Conservation (phyloP, 2,888 invertebrate genomes). For the Drosophila koepferae region DNA sequence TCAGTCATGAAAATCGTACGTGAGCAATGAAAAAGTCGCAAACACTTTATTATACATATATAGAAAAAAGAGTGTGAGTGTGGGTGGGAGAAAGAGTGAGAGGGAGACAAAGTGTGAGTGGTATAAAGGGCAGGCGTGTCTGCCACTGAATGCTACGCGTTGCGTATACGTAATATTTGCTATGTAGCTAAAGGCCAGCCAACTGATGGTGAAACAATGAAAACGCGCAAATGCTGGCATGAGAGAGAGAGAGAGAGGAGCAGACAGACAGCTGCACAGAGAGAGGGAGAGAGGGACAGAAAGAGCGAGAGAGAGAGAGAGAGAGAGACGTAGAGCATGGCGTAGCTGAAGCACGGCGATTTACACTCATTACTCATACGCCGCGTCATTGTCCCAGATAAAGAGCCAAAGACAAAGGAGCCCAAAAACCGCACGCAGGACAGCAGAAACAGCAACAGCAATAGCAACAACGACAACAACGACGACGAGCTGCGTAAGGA, state of each 20-base stretch:
- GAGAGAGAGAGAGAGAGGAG: not conserved
- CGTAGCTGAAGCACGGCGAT: slow-evolving; percentile 20
- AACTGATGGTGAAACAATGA: slow-evolving; percentile 31
- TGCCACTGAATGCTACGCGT: slow-evolving; percentile 76
- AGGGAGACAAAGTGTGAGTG: not conserved
- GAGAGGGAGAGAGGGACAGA: not conserved
- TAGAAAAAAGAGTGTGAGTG: not conserved
- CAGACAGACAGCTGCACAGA: not conserved
- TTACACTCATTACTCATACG: slow-evolving; percentile 77
- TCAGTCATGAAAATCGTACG: slow-evolving; percentile 80
- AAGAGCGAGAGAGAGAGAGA: not conserved
- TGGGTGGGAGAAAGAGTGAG: not conserved
- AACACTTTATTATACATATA: slow-evolving; percentile 76
- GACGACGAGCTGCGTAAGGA: slow-evolving; percentile 26
- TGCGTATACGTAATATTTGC: slow-evolving; percentile 78
- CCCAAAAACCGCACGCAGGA: slow-evolving; percentile 40
- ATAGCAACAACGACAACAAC: slow-evolving; percentile 24
- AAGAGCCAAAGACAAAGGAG: slow-evolving; percentile 67
- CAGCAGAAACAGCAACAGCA: slow-evolving; percentile 17
- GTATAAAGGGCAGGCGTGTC: slow-evolving; percentile 25
- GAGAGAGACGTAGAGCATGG: not conserved
- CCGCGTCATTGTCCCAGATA: slow-evolving; percentile 76
- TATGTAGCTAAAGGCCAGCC: slow-evolving; percentile 66
- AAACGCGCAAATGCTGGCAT: slow-evolving; percentile 9
- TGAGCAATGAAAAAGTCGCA: slow-evolving; percentile 82